Evolutionary conservation across 37 sponge, comb jelly and placozoan species (phyloP).

Genomic region (Aplysina aerophoba): DNA sequence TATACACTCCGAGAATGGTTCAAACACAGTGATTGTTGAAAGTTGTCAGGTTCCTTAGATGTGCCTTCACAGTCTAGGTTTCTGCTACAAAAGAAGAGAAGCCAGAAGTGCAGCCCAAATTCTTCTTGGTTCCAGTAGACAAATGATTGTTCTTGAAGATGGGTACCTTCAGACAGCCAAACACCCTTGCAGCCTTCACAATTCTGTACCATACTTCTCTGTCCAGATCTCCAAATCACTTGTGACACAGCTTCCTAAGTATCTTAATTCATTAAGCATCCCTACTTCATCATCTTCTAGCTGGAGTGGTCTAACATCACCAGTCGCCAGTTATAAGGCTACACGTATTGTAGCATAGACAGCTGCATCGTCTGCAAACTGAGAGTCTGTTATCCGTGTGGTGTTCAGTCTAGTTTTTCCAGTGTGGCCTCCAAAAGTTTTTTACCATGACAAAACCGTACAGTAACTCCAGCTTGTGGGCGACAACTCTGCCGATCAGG

Average conservation of each 20-base stretch:
- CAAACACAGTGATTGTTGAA: neutral
- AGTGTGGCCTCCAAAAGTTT: constrained; percentile 35
- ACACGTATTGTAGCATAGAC: constrained; percentile 7
- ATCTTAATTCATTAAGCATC: neutral
- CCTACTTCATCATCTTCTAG: no score
- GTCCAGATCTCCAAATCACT: neutral
- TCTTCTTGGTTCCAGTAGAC: neutral
- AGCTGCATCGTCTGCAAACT: constrained; percentile 39
- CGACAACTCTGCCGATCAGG: constrained; percentile 9
- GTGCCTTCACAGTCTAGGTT: neutral
- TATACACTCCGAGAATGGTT: neutral
- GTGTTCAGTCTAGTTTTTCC: constrained; percentile 30
- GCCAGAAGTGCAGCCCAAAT: neutral
- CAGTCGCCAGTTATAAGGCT: neutral
- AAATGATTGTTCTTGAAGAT: neutral
- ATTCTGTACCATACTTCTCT: neutral
- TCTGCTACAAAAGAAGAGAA: neutral
- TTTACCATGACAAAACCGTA: constrained; percentile 17
- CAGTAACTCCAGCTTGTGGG: constrained; percentile 31
- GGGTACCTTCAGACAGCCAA: neutral
- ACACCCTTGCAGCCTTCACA: neutral
- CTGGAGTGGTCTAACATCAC: no score
- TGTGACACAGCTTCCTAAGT: neutral
- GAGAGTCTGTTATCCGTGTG: neutral
- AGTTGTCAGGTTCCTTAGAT: neutral